Evolutionary conservation across 2,113 vertebrate genomes (phyloP), one percentile per base, ranked within the genome.

Genomic region (Dicrurus megarhynchus): DNA sequence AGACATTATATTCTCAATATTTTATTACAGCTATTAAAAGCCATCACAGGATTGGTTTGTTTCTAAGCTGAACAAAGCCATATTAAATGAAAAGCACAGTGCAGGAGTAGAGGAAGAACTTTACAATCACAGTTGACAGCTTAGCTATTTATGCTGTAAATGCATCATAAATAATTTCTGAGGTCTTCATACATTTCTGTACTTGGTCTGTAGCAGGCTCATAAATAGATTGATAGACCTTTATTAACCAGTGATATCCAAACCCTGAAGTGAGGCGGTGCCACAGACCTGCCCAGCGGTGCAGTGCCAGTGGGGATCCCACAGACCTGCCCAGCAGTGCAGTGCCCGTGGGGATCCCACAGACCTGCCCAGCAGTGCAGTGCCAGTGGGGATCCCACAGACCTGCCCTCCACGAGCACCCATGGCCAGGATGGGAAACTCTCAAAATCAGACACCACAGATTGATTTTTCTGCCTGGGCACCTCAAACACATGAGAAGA

Each of bases 131-230:
- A 52, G 88, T 33, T 93, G 82, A 95, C 96, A 64, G 89, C 92
- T 90, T 93, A 91, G 92, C 74, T 96, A 91, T 93, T 75, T 97
- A 95, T 94, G 76, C 56, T 97, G 46, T 97, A 98, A 97, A 97
- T 95, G 96, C 84, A 87, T 88, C 68, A 50, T 96, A 97, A 98
- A 97, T 97, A 96, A 97, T 97, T 97, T 86, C 88, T 96, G 93
- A 96, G 49, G 61, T 95, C 96, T 94, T 90, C 94, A 44, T 87
- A 75, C 65, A 92, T 95, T 92, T 47, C 59, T 95, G 37, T 91
- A 13, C 28, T 80, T 53, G 77, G 93, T 92, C 93, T 96, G 90
- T 89, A 96, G 88, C 41, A 96, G 59, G 24, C 35, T 96, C 94
- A 94, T 97, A 85, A 97, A 97, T 94, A 94, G 95, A 94, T n/a